phyloP scores from a whole-genome alignment of 1,140 invertebrate genomes.

The Coelopa frigida region DNA sequence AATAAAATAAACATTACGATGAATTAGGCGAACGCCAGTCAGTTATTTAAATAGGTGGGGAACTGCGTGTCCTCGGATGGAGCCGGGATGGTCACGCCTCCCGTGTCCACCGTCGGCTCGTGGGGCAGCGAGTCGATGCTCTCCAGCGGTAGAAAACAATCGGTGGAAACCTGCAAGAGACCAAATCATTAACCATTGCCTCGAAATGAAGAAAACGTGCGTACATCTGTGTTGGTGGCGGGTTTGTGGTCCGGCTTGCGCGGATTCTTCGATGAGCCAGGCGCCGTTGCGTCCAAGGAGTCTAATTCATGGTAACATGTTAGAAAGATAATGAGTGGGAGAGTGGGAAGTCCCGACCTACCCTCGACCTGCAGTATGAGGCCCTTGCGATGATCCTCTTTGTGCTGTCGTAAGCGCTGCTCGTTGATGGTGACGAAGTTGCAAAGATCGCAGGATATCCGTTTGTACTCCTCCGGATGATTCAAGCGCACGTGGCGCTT shows the following conservation, averaged over 20 bases:
- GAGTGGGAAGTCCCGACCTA: not conserved
- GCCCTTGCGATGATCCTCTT: conserved; percentile 30
- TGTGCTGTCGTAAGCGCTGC: conserved; percentile 22
- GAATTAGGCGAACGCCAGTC: conserved; percentile 10
- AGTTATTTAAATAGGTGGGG: conserved; percentile 31
- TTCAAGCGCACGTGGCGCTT: conserved; percentile 31
- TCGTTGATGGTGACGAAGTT: conserved; percentile 29
- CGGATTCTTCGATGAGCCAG: conserved; percentile 19
- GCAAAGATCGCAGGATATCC: conserved; percentile 30
- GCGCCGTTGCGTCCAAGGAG: conserved; percentile 24
- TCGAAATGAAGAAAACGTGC: not conserved
- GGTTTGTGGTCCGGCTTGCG: conserved; percentile 21
- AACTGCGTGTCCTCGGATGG: conserved; percentile 46
- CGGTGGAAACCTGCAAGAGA: conserved; percentile 26
- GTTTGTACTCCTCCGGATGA: conserved; percentile 27
- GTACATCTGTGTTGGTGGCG: conserved; percentile 23
- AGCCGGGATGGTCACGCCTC: conserved; percentile 57
- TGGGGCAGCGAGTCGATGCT: conserved; percentile 41
- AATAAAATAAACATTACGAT: conserved; percentile 14
- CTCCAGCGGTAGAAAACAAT: conserved; percentile 49
- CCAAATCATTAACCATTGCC: not conserved
- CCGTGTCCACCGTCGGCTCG: conserved; percentile 53
- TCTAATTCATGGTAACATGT: no score
- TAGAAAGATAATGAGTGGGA: not conserved
- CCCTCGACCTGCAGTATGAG: conserved; percentile 26